Percentiles rank a stretch among this genome's conserved stretches.
Conservation (phyloP, 2,888 invertebrate genomes). For the Himalopsyche kuldschensis region DNA sequence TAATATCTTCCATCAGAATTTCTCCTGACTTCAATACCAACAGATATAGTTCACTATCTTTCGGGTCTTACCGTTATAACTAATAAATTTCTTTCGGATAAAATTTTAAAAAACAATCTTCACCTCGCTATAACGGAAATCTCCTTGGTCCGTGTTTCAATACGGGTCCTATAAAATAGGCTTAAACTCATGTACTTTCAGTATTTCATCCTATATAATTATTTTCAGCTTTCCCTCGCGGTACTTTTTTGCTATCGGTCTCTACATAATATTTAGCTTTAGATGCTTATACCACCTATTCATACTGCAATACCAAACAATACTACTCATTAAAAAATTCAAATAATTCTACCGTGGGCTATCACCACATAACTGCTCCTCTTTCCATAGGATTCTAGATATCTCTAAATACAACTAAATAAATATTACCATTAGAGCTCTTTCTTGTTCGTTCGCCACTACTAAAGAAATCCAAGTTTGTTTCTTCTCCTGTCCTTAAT, state of each 20-base stretch:
- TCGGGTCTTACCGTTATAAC: conserved; percentile 71
- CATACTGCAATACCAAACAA: conserved; percentile 65
- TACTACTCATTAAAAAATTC: conserved; percentile 55
- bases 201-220: conserved; percentile 67
- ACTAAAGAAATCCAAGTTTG: conserved; percentile 65
- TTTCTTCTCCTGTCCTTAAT: conserved; percentile 74
- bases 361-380: conserved; percentile 61
- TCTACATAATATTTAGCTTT: conserved; percentile 64
- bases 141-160: conserved; percentile 79
- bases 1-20: conserved; percentile 72
- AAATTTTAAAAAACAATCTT: conserved; percentile 52
- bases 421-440: too few relatives aligned
- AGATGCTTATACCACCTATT: conserved; percentile 64
- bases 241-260: conserved; percentile 69
- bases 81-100: conserved; percentile 70
- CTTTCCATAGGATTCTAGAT: conserved; percentile 48
- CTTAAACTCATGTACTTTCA: conserved; percentile 57
- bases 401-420: conserved; percentile 58
- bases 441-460: conserved; percentile 66
- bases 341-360: conserved; percentile 41
- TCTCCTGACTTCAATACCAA: conserved; percentile 70
- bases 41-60: conserved; percentile 76
- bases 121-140: conserved; percentile 72
- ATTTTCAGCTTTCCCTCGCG: conserved; percentile 73
- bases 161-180: conserved; percentile 68